A percentile compares a stretch with the other conserved stretches of the same genome.
Evolutionary conservation across 2,797 vertebrate genomes (phyloP).

Genomic region (Monodelphis domestica): DNA sequence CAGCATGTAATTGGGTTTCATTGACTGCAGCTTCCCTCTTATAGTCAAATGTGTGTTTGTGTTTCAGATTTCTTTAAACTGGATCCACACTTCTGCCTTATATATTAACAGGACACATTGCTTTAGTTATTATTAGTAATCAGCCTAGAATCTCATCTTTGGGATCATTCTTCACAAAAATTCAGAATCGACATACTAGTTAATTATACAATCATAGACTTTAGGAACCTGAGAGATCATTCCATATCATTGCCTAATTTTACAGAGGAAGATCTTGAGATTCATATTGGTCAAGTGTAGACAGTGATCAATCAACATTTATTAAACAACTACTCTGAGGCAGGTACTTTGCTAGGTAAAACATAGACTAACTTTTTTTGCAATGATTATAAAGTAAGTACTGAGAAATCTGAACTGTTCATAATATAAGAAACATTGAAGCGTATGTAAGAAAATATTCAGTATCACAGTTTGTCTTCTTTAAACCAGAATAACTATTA

Average conservation of each 20-base stretch:
- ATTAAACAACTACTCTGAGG: neutral
- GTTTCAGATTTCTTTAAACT: neutral
- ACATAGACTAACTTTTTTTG: neutral
- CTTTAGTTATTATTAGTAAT: neutral
- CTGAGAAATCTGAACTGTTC: slow-evolving; percentile 11
- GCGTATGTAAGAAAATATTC: neutral
- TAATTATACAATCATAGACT: neutral
- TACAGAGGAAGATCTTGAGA: neutral
- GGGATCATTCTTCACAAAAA: neutral
- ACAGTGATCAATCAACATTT: neutral
- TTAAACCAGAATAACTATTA: neutral
- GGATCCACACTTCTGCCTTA: neutral
- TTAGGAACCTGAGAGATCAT: neutral
- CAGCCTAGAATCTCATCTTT: neutral
- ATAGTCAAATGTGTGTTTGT: neutral
- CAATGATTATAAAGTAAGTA: neutral
- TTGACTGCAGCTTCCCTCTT: slow-evolving; percentile 4
- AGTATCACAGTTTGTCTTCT: neutral
- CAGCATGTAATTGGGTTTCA: neutral
- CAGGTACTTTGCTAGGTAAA: neutral
- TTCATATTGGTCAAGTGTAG: neutral
- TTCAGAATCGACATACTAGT: neutral
- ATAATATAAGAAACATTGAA: slow-evolving; percentile 14
- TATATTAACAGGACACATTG: neutral
- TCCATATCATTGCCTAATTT: neutral